These are phyloP conservation scores for Esperia sulphurella DNA, from an alignment of 2,888 invertebrate species.

Conservation along the genomic window DNA sequence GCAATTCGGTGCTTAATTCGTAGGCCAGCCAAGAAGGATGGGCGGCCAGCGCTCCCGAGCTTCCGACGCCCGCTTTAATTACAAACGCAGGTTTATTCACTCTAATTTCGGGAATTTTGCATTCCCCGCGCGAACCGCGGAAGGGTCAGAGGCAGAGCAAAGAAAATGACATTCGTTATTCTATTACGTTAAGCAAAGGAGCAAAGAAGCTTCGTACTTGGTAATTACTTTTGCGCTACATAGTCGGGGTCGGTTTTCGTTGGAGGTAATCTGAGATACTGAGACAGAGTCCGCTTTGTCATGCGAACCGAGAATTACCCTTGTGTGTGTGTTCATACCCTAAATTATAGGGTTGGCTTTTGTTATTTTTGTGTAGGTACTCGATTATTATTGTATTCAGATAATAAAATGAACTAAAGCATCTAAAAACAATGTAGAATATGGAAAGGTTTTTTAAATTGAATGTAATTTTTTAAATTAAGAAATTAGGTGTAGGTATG, in stretches of 20 bases:
- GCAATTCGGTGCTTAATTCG: slow-evolving; percentile 78
- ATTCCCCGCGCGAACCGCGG: slow-evolving; percentile 75
- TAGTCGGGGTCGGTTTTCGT: slow-evolving; percentile 38
- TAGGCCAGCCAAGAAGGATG: slow-evolving; percentile 76
- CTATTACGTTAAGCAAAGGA: slow-evolving; percentile 71
- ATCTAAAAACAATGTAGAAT: too few species aligned
- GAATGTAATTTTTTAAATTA: not conserved
- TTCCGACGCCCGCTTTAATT: slow-evolving; percentile 70
- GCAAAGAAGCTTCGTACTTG: slow-evolving; percentile 52
- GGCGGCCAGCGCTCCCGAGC: slow-evolving; percentile 51
- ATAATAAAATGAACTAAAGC: too few species aligned
- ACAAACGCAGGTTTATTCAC: slow-evolving; percentile 74
- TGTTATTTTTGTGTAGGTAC: too few species aligned
- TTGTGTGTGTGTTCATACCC: slow-evolving; percentile 38
- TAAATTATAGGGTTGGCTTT: too few species aligned
- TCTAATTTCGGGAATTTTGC: slow-evolving; percentile 77
- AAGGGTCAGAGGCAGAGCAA: slow-evolving; percentile 76
- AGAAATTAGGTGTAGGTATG: too few species aligned
- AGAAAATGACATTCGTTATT: slow-evolving; percentile 79
- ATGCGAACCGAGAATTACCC: slow-evolving; percentile 37
- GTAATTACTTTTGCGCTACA: slow-evolving; percentile 66
- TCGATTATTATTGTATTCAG: too few species aligned
- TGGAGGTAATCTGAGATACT: slow-evolving; percentile 30
- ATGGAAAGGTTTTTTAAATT: slow-evolving; percentile 14
- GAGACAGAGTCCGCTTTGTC: slow-evolving; percentile 23